These are phyloP conservation scores for Meriones psammophilus DNA, from an alignment of 2,797 vertebrate genomes.

Conservation along the genomic window DNA sequence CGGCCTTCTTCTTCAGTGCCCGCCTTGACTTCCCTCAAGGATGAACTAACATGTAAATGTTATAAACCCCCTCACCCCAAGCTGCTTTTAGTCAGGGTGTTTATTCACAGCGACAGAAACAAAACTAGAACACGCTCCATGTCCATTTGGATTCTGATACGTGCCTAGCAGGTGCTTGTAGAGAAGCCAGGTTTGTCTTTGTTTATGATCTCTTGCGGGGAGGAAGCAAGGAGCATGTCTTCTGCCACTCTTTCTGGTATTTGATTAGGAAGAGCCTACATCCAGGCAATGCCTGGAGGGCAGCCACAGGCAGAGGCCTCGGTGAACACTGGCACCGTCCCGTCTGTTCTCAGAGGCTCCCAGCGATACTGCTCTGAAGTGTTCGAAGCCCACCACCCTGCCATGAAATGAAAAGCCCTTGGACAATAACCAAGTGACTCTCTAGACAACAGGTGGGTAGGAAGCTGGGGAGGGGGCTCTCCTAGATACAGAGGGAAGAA, in stretches of 20 bases:
- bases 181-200: background rate
- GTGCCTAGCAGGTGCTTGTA: rapidly evolving
- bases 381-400: background rate
- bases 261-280: background rate
- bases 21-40: background rate
- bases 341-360: background rate
- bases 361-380: background rate
- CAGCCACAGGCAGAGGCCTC: background rate
- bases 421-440: background rate
- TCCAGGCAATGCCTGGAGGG: background rate
- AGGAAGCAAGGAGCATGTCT: background rate
- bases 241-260: background rate
- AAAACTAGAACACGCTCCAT: background rate
- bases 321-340: rapidly evolving
- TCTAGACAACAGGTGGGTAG: background rate
- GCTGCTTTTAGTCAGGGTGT: background rate
- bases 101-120: background rate
- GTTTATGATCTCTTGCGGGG: background rate
- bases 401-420: background rate
- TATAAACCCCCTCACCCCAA: background rate
- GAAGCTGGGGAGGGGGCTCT: background rate
- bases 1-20: background rate
- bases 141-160: background rate
- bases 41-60: background rate
- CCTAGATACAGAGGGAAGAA: background rate